phyloP scores from a whole-genome alignment of 2,113 vertebrate species.

The Cettia cetti region DNA sequence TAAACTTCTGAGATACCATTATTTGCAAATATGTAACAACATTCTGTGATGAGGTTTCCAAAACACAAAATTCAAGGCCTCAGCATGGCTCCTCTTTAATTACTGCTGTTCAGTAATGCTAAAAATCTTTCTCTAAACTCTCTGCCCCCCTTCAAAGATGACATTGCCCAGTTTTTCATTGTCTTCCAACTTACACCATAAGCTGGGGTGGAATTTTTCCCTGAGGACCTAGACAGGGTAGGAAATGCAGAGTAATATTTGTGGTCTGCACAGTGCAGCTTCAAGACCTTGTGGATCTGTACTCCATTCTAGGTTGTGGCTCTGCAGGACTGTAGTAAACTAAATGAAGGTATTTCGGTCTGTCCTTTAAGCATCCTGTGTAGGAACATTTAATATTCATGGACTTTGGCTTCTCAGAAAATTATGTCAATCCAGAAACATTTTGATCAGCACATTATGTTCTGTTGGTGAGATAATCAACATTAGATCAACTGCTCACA shows the following conservation, averaged over 20 bases:
- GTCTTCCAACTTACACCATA: neutral
- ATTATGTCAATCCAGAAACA: neutral
- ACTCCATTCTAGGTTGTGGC: neutral
- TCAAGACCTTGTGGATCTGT: neutral
- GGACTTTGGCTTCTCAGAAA: neutral
- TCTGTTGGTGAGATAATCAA: neutral
- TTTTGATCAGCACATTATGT: neutral
- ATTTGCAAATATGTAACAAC: neutral
- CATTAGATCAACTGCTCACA: neutral
- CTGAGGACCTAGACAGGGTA: neutral
- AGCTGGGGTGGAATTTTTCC: neutral
- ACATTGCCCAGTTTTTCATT: neutral
- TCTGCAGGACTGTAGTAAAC: neutral
- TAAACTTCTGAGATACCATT: neutral
- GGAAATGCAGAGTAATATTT: neutral
- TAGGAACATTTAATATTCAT: neutral
- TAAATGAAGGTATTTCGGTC: neutral
- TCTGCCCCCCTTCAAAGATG: fast-evolving
- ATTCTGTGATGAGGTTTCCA: neutral
- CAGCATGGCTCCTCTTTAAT: neutral
- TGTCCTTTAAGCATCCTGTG: neutral
- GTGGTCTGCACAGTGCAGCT: fast-evolving
- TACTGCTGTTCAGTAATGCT: neutral
- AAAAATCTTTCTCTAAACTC: neutral
- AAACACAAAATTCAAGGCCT: neutral